Conservation (phyloP, 1,140 invertebrate genomes). For the Coboldia fuscipes region DNA sequence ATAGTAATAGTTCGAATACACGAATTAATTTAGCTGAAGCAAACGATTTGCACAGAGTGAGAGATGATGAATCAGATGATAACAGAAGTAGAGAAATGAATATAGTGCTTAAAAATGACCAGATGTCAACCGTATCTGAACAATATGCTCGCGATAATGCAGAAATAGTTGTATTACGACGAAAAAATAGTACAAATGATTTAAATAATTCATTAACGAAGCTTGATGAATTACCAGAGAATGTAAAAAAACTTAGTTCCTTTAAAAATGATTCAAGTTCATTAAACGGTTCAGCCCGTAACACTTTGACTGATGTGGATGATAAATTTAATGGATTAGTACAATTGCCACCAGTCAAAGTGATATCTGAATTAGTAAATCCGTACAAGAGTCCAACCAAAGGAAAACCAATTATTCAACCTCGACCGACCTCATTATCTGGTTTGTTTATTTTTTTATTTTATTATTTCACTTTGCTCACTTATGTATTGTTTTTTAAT, state of each 20-base stretch:
- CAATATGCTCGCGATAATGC: conserved; percentile 18
- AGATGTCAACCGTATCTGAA: no score
- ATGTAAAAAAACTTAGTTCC: conserved; percentile 4
- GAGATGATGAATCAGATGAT: no score
- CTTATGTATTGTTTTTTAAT: no score
- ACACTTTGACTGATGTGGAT: background rate
- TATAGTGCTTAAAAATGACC: no score
- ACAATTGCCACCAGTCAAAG: no score
- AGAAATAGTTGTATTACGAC: conserved; percentile 18
- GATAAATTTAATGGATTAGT: no score
- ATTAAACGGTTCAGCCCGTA: background rate
- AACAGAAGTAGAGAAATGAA: no score
- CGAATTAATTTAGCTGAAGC: background rate
- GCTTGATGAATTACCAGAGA: background rate
- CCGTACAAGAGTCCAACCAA: background rate
- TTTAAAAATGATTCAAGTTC: conserved; percentile 1
- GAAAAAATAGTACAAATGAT: conserved; percentile 12
- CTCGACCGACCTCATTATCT: conserved; percentile 21
- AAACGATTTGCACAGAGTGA: no score
- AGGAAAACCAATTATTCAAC: conserved; percentile 16
- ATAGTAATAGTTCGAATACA: background rate
- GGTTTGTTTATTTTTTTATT: conserved; percentile 14
- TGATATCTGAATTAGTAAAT: no score
- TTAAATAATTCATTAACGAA: conserved; percentile 1
- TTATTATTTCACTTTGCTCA: conserved; percentile 4